These are phyloP conservation scores for Alces alces DNA, from an alignment of 2,113 vertebrate genomes.

Conservation along the genomic window DNA sequence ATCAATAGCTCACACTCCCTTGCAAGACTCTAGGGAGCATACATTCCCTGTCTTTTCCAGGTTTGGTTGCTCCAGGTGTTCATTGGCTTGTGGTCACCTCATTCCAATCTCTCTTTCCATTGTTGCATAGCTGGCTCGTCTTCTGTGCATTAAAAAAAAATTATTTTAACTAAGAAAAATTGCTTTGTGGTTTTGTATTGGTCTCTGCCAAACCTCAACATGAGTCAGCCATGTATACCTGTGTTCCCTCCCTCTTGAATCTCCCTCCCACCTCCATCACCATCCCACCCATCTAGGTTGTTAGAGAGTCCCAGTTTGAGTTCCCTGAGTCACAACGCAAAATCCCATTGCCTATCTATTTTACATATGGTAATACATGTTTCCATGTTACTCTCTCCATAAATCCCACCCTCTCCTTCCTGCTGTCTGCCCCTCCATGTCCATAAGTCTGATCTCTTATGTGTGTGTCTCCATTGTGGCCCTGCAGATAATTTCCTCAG, in stretches of 20 bases:
- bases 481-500: neutral
- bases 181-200: neutral
- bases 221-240: neutral
- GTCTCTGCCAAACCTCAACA: neutral
- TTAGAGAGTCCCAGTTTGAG: neutral
- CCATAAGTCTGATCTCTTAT: accelerated
- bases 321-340: neutral
- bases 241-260: neutral
- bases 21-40: neutral
- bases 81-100: neutral
- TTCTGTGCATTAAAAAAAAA: neutral
- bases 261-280: neutral
- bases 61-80: neutral
- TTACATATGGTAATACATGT: neutral
- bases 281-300: neutral
- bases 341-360: neutral
- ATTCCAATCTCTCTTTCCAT: neutral
- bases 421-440: neutral
- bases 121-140: neutral
- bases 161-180: neutral
- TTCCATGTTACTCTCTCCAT: neutral
- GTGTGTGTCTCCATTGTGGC: neutral
- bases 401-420: neutral
- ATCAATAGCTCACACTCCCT: neutral
- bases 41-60: neutral